Evolutionary conservation across 2,888 invertebrate species (phyloP).

Genomic region (Uropetala carovei): DNA sequence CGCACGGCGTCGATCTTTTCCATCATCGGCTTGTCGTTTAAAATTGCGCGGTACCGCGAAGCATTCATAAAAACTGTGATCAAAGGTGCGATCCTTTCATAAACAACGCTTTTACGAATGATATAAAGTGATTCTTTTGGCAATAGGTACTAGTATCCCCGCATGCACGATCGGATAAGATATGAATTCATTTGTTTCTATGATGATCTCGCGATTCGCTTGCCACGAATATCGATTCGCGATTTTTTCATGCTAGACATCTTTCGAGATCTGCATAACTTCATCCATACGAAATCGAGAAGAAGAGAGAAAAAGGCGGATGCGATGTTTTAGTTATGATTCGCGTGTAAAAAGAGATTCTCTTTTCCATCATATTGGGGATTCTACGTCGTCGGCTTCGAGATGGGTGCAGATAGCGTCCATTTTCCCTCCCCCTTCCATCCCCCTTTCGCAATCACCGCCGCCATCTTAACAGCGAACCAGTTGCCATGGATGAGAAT

Average conservation of each 20-base stretch:
- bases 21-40: background rate
- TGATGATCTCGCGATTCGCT: background rate
- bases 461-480: constrained; percentile 42
- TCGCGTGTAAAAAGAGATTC: background rate
- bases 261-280: background rate
- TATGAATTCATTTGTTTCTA: background rate
- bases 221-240: background rate
- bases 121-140: constrained; percentile 1
- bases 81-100: background rate
- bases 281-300: background rate
- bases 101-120: background rate
- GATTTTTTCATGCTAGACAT: background rate
- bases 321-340: constrained; percentile 29
- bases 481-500: constrained; percentile 50
- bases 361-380: background rate
- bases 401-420: background rate
- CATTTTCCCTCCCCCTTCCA: background rate
- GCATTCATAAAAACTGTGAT: background rate
- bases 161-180: background rate
- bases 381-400: background rate
- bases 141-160: background rate
- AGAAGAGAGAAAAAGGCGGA: background rate
- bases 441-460: constrained; percentile 11
- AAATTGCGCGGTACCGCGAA: background rate
- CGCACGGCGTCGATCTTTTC: background rate